These are phyloP conservation scores for Lasioglossum figueresi DNA, from an alignment of 2,888 invertebrate genomes.

Conservation along the genomic window DNA sequence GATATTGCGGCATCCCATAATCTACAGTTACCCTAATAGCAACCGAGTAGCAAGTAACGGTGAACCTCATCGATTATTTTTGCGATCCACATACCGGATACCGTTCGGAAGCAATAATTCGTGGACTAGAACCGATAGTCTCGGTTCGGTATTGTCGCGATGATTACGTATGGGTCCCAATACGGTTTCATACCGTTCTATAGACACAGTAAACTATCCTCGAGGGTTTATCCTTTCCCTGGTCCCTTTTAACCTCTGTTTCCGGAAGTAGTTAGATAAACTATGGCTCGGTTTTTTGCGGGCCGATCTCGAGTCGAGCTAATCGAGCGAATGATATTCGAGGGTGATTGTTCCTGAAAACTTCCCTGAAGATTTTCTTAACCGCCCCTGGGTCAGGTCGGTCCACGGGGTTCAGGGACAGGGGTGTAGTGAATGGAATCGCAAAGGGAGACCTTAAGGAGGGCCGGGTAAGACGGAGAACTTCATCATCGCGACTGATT, in stretches of 20 bases:
- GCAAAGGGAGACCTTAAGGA: constrained; percentile 67
- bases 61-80: neutral
- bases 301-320: constrained; percentile 61
- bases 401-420: constrained; percentile 23
- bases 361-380: constrained; percentile 61
- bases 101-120: neutral
- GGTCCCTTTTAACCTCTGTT: neutral
- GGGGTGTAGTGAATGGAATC: constrained; percentile 54
- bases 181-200: neutral
- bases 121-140: neutral
- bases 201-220: neutral
- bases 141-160: neutral
- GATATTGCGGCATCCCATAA: neutral
- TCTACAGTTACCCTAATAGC: neutral
- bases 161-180: constrained; percentile 9
- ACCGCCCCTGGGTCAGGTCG: constrained; percentile 44
- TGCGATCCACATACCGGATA: neutral
- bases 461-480: constrained; percentile 78
- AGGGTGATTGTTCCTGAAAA: constrained; percentile 74
- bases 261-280: constrained; percentile 44
- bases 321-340: constrained; percentile 80
- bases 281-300: constrained; percentile 34
- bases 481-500: constrained; percentile 81
- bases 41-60: neutral
- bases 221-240: neutral